phyloP scores from a whole-genome alignment of 1,140 invertebrate species.

The Euschistus heros region DNA sequence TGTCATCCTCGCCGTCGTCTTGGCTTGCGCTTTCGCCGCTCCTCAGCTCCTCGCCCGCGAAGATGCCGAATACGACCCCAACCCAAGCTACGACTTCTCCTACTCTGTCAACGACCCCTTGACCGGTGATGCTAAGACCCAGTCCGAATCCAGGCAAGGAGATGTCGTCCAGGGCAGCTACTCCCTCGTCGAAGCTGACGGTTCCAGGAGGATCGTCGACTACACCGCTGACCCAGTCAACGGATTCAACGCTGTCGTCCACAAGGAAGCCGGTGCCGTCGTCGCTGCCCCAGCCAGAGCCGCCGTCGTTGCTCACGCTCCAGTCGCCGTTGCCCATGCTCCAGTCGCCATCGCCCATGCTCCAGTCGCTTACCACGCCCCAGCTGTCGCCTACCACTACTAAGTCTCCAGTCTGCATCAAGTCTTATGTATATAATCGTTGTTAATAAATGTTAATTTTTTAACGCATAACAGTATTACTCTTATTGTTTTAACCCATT shows the following conservation, averaged over 20 bases:
- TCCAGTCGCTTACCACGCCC: slow-evolving; percentile 1
- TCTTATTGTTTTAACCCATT: no score
- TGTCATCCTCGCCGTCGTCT: not conserved
- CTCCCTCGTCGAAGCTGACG: slow-evolving; percentile 37
- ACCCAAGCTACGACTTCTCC: slow-evolving; percentile 39
- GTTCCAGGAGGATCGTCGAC: slow-evolving; percentile 35
- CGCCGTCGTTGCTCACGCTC: not conserved
- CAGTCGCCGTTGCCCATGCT: not conserved
- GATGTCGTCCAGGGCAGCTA: slow-evolving; percentile 37
- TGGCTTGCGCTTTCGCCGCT: slow-evolving; percentile 10
- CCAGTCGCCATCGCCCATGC: slow-evolving; percentile 38
- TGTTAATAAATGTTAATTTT: no score
- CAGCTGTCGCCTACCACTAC: not conserved
- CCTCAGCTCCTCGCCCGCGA: slow-evolving; percentile 5
- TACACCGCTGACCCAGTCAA: slow-evolving; percentile 37
- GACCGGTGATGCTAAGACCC: slow-evolving; percentile 48
- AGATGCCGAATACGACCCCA: not conserved
- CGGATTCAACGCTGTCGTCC: slow-evolving; percentile 36
- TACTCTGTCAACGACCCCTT: slow-evolving; percentile 40
- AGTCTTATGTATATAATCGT: no score
- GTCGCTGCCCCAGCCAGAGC: slow-evolving; percentile 2
- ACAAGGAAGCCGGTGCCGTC: slow-evolving; percentile 27
- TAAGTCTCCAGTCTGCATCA: not conserved
- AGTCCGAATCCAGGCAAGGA: slow-evolving; percentile 46
- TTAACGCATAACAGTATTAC: no score